Conservation (phyloP, 2,888 invertebrate species). For the Dolichomitus sp. region DNA sequence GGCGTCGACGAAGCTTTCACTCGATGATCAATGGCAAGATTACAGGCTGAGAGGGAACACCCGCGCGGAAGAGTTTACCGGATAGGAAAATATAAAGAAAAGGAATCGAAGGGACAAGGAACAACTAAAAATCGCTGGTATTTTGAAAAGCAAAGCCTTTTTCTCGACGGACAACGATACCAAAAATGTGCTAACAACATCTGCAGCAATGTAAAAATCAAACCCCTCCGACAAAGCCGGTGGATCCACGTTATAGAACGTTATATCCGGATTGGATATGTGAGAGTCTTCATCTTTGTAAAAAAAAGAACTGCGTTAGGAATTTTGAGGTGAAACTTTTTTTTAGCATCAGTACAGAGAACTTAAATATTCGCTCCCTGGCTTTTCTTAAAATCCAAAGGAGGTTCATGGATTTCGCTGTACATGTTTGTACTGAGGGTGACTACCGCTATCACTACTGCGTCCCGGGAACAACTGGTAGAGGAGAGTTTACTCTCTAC, state of each 20-base stretch:
- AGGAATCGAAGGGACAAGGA: not conserved
- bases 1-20: conserved; percentile 49
- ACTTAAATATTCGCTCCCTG: conserved; percentile 49
- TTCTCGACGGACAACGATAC: conserved; percentile 17
- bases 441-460: conserved; percentile 11
- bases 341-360: conserved; percentile 31
- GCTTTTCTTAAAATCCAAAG: conserved; percentile 58
- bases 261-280: not conserved
- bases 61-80: conserved; percentile 39
- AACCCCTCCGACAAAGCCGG: not conserved
- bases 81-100: conserved; percentile 26
- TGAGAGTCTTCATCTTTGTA: not conserved
- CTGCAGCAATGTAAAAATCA: not conserved
- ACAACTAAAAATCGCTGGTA: not conserved
- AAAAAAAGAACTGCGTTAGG: conserved; percentile 16
- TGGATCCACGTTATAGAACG: no score
- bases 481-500: conserved; percentile 4
- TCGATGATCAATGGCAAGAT: conserved; percentile 63
- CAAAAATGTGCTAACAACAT: conserved; percentile 39
- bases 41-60: conserved; percentile 14
- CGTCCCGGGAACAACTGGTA: not conserved
- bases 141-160: conserved; percentile 9
- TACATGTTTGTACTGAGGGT: conserved; percentile 25
- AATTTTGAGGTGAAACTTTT: conserved; percentile 44
- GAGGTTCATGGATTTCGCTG: conserved; percentile 69